These are phyloP conservation scores for Anomalospiza imberbis DNA, from an alignment of 2,797 vertebrate genomes.

Conservation along the genomic window DNA sequence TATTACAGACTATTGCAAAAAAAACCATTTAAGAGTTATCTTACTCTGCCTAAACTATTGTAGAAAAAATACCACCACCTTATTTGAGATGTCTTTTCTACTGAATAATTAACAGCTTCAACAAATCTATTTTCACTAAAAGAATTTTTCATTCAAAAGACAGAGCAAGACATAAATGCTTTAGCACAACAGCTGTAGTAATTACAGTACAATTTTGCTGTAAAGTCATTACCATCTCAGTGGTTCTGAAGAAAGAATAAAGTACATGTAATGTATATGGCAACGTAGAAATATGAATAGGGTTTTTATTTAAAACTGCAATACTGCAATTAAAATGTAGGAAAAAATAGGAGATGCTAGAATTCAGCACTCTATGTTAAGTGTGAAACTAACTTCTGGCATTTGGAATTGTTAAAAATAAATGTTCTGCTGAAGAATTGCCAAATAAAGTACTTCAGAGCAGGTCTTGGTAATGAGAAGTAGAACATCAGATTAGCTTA, in stretches of 20 bases:
- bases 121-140: constrained; percentile 9
- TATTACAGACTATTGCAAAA: not conserved
- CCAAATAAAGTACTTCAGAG: constrained; percentile 47
- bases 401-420: constrained; percentile 62
- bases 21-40: not conserved
- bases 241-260: constrained; percentile 8
- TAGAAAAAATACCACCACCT: not conserved
- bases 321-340: constrained; percentile 49
- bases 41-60: not conserved
- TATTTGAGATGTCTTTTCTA: not conserved
- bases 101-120: constrained; percentile 20
- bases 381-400: constrained; percentile 32
- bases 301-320: constrained; percentile 21
- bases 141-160: constrained; percentile 14
- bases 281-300: constrained; percentile 47
- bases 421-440: constrained; percentile 56
- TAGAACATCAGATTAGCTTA: constrained; percentile 16
- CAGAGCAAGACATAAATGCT: constrained; percentile 16
- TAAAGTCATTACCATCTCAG: constrained; percentile 40
- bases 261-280: constrained; percentile 23
- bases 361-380: constrained; percentile 2
- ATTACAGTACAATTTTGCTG: constrained; percentile 47
- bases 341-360: constrained; percentile 9
- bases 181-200: constrained; percentile 42
- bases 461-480: constrained; percentile 42